A percentile compares a stretch with the other conserved stretches of the same genome.
phyloP scores from a whole-genome alignment of 1,140 invertebrate genomes.

The Saccostrea glomerata region DNA sequence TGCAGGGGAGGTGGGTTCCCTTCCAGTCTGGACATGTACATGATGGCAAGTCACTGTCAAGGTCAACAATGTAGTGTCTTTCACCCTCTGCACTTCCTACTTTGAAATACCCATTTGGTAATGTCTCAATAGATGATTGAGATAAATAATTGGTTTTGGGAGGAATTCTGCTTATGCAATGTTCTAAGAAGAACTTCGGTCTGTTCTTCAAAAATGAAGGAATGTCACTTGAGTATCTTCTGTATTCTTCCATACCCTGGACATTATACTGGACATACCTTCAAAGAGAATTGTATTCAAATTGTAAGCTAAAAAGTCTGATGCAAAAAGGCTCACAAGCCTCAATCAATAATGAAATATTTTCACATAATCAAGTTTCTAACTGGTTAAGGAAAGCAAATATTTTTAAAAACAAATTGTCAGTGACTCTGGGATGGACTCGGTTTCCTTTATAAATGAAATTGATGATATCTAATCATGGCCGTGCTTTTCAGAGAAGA shows the following conservation, averaged over 20 bases:
- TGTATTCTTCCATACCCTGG: not conserved
- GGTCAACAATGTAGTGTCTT: not conserved
- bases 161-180: conserved; percentile 15
- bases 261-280: conserved; percentile 41
- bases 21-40: conserved; percentile 36
- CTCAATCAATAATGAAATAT: too few relatives aligned
- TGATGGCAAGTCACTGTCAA: not conserved
- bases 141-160: not conserved
- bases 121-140: not conserved
- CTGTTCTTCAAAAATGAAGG: not conserved
- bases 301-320: too few relatives aligned
- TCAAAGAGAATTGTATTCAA: not conserved
- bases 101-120: not conserved
- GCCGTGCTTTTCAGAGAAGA: too few relatives aligned
- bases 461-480: too few relatives aligned
- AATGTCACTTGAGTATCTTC: not conserved
- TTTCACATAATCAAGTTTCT: too few relatives aligned
- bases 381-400: too few relatives aligned
- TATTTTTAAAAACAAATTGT: too few relatives aligned
- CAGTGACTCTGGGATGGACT: too few relatives aligned
- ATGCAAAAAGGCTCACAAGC: too few relatives aligned
- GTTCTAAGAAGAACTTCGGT: conserved; percentile 6
- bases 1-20: conserved; percentile 38
- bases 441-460: too few relatives aligned
- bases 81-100: not conserved